Evolutionary conservation across 2,888 invertebrate genomes (phyloP).

Genomic region (Lithophane ornitopus): DNA sequence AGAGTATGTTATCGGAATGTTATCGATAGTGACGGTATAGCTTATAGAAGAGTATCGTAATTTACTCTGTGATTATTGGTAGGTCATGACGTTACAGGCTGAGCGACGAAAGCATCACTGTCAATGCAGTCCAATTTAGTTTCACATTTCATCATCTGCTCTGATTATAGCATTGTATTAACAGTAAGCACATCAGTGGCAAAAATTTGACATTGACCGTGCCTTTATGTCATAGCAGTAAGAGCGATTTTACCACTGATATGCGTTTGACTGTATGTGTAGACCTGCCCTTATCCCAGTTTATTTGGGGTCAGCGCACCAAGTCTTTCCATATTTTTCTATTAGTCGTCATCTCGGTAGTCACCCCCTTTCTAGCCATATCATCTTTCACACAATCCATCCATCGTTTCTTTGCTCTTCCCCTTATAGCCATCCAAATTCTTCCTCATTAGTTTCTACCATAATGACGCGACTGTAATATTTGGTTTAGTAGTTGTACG

Average conservation of each 20-base stretch:
- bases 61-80: background rate
- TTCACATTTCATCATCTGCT: background rate
- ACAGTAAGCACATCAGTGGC: background rate
- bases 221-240: too few species aligned
- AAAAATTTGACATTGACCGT: background rate
- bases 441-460: too few species aligned
- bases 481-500: background rate
- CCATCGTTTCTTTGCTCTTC: too few species aligned
- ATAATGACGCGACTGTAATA: background rate
- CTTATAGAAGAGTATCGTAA: slow-evolving; percentile 15
- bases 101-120: background rate
- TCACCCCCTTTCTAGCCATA: too few species aligned
- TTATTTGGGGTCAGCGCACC: too few species aligned
- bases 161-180: background rate
- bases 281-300: too few species aligned
- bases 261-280: background rate
- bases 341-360: too few species aligned
- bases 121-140: background rate
- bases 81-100: background rate
- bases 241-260: background rate
- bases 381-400: too few species aligned
- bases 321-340: too few species aligned
- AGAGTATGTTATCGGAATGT: slow-evolving; percentile 41
- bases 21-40: slow-evolving; percentile 27
- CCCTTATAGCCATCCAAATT: too few species aligned